Evolutionary conservation across 2,113 vertebrate species (phyloP).

Genomic region (Oncorhynchus nerka): DNA sequence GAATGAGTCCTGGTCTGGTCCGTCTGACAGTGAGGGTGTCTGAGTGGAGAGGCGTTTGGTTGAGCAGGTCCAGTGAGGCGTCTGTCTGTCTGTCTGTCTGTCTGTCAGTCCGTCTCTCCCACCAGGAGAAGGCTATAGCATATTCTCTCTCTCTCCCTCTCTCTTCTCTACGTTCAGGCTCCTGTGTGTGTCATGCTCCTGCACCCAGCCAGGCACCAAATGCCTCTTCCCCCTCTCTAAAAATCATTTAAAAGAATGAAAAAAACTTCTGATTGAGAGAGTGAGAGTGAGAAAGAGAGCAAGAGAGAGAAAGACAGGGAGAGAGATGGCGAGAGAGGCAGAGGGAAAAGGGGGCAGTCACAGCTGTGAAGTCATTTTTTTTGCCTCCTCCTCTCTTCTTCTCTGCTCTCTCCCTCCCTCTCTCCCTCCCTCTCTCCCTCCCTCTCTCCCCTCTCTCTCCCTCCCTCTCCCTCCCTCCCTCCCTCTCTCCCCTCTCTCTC

Average conservation of each 20-base stretch:
- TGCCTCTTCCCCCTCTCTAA: conserved; percentile 65
- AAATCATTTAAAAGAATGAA: conserved; percentile 63
- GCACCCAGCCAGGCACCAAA: conserved; percentile 68
- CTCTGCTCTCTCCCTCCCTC: too few relatives aligned
- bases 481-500: too few relatives aligned
- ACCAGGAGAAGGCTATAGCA: too few relatives aligned
- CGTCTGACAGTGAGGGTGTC: background rate
- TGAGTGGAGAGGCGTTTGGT: background rate
- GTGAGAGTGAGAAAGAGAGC: conserved; percentile 31
- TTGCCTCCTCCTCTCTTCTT: conserved; percentile 8
- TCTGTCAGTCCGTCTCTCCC: background rate
- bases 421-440: too few relatives aligned
- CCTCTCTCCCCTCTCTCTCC: too few relatives aligned
- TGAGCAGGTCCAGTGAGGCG: conserved; percentile 10
- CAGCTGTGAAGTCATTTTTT: conserved; percentile 49
- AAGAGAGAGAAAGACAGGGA: conserved; percentile 26
- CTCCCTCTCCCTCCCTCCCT: too few relatives aligned
- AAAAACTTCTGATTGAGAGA: conserved; percentile 33
- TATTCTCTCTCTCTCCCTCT: too few relatives aligned
- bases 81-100: background rate
- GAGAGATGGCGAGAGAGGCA: conserved; percentile 31
- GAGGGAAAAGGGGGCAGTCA: conserved; percentile 64
- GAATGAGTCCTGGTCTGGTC: background rate
- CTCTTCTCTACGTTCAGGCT: conserved; percentile 43
- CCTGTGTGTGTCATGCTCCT: conserved; percentile 53